Base-by-base conservation (phyloP, 2,113 vertebrate species). In the Callipepla squamata region DNA sequence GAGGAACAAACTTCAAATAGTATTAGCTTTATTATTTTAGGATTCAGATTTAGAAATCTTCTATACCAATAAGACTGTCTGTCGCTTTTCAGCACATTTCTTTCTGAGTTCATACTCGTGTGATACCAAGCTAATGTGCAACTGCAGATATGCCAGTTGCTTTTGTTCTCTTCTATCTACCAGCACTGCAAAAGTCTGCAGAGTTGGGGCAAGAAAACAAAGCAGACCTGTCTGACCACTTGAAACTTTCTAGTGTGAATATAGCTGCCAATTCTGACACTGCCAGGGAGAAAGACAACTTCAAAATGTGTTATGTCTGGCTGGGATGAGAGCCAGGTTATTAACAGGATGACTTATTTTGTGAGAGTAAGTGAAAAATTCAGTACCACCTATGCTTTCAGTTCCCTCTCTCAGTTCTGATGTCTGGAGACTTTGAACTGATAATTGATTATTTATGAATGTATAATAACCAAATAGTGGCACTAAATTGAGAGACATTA, bases 401-500 rank as follows among this genome's bases (percentile, higher is more conserved):
- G 12, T 82, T 59, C 53, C 42, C 25, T 58, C 8, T 65, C n/a
- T 84, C n/a, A 47, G n/a, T 85, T 38, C 65, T 68, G 69, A 73
- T 81, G 53, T 55, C 50, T 45, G 48, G 12, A 62, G 73, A 82
- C 77, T 90, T 94, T 88, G 62, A 94, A 87, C 44, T 55, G 53
- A 44, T 83, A 92, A 74, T 91, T 95, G 21, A 57, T 87, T 95
- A 89, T 70, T 97, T 94, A 75, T 79, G 57, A 93, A 92, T 73
- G 65, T 72, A 70, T 85, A 93, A 83, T 80, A 85, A 68, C 51
- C 63, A 82, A 90, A 82, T 40, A 61, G 28, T 50, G 62, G 32
- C 57, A 80, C 26, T 70, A 50, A 85, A 94, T 61, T 72, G 50
- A 95, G 47, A 77, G 40, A 48, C 57, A 65, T 96, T 94, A 83